Evolutionary conservation across 2,888 invertebrate species (phyloP), one percentile per base, ranked within the genome.

Genomic region (Tetheella fluctuosa): DNA sequence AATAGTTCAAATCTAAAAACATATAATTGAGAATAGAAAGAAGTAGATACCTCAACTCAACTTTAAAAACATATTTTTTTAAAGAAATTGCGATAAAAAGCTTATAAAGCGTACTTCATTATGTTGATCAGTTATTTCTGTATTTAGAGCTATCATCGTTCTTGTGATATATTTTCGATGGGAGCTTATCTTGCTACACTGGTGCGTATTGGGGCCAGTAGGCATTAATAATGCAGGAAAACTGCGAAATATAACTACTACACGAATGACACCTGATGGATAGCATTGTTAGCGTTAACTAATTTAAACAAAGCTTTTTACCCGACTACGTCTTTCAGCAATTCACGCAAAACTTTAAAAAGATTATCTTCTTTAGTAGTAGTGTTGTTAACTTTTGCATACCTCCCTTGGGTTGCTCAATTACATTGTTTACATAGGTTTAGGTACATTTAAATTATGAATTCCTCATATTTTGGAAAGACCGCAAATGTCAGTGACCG

Each of bases 111-210:
- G n/a, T n/a, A n/a, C n/a, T n/a, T 23, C 10, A 12, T 23, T 10
- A 13, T 53, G n/a, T 17, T n/a, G 10, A 30, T 54, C 7, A 12
- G 28, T 17, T 54, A 54, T 54, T 17, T 23, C 12, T 54, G 12
- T 17, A 1, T 15, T 10, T 30, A 8, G 6, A 30, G 28, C 17
- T 30, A 30, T 54, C n/a, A n/a, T n/a, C 7, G 15, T 20, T 54
- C 17, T 30, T 5, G 17, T 54, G 12, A 28, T 54, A 54, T 30
- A 54, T 54, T 54, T 13, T 54, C 54, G 30, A 54, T 54, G n/a
- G 54, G 4, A n/a, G 30, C 28, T 28, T 54, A 54, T 54, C 30
- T 54, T 28, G 54, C 54, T 12, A 54, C 54, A 53, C 53, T n/a
- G 54, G 4, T 54, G 30, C 54, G 15, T 10, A 54, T 54, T 54